Conservation (phyloP, 2,888 invertebrate genomes). For the Lagria hirta region DNA sequence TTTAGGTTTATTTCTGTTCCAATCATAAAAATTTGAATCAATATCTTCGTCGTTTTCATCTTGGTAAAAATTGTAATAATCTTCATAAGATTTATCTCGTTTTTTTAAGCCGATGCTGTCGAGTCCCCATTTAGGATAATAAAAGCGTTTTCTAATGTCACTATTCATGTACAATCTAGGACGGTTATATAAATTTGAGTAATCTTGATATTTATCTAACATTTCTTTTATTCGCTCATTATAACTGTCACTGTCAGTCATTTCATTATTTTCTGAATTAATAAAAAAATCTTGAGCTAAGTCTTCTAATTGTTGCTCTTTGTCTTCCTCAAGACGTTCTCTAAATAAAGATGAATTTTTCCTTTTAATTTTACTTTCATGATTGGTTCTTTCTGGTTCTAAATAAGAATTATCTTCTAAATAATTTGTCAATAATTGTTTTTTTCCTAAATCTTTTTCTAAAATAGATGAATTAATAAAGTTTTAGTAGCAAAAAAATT, state of each 20-base stretch:
- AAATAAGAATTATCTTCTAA: conserved; percentile 38
- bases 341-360: conserved; percentile 59
- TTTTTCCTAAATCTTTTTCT: conserved; percentile 21
- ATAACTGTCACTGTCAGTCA: conserved; percentile 58
- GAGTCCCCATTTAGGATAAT: conserved; percentile 46
- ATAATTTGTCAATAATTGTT: conserved; percentile 36
- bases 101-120: conserved; percentile 47
- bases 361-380: conserved; percentile 40
- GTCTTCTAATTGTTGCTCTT: conserved; percentile 50
- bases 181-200: conserved; percentile 50
- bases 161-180: conserved; percentile 41
- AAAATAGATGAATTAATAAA: conserved; percentile 6
- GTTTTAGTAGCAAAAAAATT: conserved; percentile 1
- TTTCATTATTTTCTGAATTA: conserved; percentile 42
- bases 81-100: conserved; percentile 36
- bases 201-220: conserved; percentile 61
- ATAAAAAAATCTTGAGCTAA: conserved; percentile 43
- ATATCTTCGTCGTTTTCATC: conserved; percentile 33
- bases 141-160: conserved; percentile 37
- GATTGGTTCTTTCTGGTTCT: conserved; percentile 18
- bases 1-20: conserved; percentile 32
- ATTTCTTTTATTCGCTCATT: conserved; percentile 59
- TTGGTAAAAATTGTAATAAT: conserved; percentile 28
- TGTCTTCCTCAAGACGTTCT: conserved; percentile 60
- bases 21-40: conserved; percentile 22